Base-by-base conservation (phyloP, 2,888 invertebrate species). In the Eupeodes luniger region DNA sequence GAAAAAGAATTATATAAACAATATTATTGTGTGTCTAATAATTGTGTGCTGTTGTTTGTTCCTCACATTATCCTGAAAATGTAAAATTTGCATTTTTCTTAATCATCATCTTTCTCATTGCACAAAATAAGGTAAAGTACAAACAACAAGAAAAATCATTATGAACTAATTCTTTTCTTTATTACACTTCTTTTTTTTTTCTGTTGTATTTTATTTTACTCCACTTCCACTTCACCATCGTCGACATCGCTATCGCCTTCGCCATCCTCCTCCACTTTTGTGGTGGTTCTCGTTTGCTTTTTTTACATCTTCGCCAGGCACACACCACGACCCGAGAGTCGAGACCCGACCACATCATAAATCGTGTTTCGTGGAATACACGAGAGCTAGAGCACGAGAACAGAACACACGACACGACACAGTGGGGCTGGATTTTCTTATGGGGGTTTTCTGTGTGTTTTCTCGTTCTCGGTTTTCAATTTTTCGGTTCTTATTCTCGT, bases 241-340 rank as follows among this genome's bases (percentile, higher is more conserved):
- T 27, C 27, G 27, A 27, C 27, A 27, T 27, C 27, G 27, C 27
- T 2, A 27, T 27, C 27, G 27, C 27, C 53, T 40, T 72, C 57
- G 57, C 70, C 55, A 69, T 76, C 81, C 81, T 79, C 85, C 86
- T 86, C 83, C 79, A 79, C 82, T 75, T 86, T 86, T 81, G 69
- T 47, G 82, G 61, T 70, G 51, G 64, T 75, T 79, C 83, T 70
- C 57, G 64, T 75, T 79, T 86, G 82, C 83, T 86, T 86, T 83
- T 55, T 51, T 66, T 69, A 76, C 79, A 83, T 86, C 70, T 86
- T 86, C 86, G 79, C 47, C 79, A 79, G 70, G 70, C 69, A 69
- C 69, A 69, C 69, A 69, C 51, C 69, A 67, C 66, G n/a, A 51
- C 67, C 70, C 27, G 27, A 27, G 27, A 27, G 27, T 27, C 27